Evolutionary conservation across 2,797 vertebrate genomes (phyloP).

Genomic region (Eulemur rubriventer): DNA sequence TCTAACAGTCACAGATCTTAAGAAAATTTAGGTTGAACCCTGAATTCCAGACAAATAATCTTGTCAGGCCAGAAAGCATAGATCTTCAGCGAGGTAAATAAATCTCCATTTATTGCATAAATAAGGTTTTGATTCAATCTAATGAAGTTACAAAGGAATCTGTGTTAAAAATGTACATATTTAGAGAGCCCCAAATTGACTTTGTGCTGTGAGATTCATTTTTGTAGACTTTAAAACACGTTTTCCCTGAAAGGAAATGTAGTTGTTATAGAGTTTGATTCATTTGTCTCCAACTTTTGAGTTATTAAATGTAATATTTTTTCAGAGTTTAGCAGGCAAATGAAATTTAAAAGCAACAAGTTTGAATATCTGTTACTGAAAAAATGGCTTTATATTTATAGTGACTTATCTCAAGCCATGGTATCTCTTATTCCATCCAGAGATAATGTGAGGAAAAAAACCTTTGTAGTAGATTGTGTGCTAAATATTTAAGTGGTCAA

Average conservation of each 20-base stretch:
- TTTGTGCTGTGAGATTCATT: neutral
- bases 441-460: neutral
- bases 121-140: slow-evolving; percentile 23
- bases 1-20: slow-evolving; percentile 33
- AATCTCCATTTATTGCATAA: neutral
- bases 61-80: neutral
- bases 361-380: neutral
- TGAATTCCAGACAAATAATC: slow-evolving; percentile 55
- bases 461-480: neutral
- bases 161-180: neutral
- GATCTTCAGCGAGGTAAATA: slow-evolving; percentile 23
- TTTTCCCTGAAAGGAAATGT: slow-evolving; percentile 1
- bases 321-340: slow-evolving; percentile 24
- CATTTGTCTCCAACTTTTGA: neutral
- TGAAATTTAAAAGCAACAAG: neutral
- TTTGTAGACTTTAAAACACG: neutral
- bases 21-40: slow-evolving; percentile 20
- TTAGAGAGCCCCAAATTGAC: neutral
- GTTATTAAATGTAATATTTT: neutral
- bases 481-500: neutral
- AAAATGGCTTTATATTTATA: neutral
- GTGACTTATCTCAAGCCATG: neutral
- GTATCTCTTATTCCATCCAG: neutral
- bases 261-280: neutral
- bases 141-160: neutral